phyloP scores from a whole-genome alignment of 2,888 invertebrate genomes.

The Cryptus armator region DNA sequence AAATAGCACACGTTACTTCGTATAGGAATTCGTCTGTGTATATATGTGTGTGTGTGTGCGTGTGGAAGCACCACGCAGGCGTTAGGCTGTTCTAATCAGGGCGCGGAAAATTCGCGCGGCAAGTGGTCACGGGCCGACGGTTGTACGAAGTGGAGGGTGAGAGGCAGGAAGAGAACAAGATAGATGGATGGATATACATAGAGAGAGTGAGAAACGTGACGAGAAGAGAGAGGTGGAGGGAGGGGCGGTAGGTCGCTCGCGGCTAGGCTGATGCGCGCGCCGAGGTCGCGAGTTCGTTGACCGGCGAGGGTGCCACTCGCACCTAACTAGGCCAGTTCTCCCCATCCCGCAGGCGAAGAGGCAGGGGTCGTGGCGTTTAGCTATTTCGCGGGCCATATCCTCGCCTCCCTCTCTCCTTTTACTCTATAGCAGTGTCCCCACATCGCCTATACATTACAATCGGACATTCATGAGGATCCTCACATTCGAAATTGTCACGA shows the following conservation, averaged over 20 bases:
- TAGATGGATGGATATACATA: conserved; percentile 80
- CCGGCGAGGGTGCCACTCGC: conserved; percentile 83
- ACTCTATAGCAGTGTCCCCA: conserved; percentile 21
- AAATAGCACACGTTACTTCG: conserved; percentile 27
- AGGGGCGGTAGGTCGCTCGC: conserved; percentile 69
- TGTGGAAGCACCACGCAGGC: not conserved
- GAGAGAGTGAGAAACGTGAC: not conserved
- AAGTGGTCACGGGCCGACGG: conserved; percentile 85
- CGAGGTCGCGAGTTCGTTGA: conserved; percentile 84
- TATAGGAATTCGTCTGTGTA: not conserved
- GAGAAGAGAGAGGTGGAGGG: conserved; percentile 71
- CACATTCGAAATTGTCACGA: conserved; percentile 42
- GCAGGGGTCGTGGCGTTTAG: conserved; percentile 40
- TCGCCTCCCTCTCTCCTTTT: conserved; percentile 54
- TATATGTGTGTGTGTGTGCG: not conserved
- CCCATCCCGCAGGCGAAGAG: conserved; percentile 61
- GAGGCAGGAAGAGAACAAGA: conserved; percentile 78
- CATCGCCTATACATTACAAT: conserved; percentile 36
- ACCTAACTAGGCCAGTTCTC: conserved; percentile 83
- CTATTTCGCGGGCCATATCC: conserved; percentile 59
- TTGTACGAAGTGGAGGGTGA: conserved; percentile 84
- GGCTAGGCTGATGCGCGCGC: conserved; percentile 75
- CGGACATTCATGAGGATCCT: conserved; percentile 43
- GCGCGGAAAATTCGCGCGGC: conserved; percentile 77
- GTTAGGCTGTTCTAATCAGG: conserved; percentile 64